These are phyloP conservation scores for Chironomus striatipennis DNA, from an alignment of 1,140 invertebrate genomes.

Conservation along the genomic window DNA sequence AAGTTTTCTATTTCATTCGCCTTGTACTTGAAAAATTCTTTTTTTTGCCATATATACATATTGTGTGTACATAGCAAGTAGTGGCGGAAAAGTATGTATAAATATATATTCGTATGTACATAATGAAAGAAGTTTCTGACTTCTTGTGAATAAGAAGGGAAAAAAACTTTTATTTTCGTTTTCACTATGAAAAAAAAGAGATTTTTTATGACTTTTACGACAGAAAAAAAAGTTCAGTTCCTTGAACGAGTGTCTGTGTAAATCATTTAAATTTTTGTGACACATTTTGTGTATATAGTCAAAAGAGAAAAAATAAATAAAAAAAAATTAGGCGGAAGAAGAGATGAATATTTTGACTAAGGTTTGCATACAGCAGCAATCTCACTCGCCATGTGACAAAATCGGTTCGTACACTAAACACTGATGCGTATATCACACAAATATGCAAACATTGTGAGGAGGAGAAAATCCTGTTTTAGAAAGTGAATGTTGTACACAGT, in stretches of 20 bases:
- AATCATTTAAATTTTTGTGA: slow-evolving; percentile 3
- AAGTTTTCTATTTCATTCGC: slow-evolving; percentile 24
- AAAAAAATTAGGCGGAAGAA: neutral
- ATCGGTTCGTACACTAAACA: no score
- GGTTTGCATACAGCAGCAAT: no score
- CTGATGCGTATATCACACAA: no score
- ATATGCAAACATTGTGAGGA: neutral
- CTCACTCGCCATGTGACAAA: no score
- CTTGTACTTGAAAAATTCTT: slow-evolving; percentile 22
- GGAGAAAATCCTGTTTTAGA: slow-evolving; percentile 12
- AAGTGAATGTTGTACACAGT: neutral
- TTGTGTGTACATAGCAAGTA: slow-evolving; percentile 6
- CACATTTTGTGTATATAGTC: neutral
- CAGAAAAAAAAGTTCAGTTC: neutral
- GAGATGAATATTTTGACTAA: no score
- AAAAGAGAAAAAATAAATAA: neutral
- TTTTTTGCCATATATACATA: neutral
- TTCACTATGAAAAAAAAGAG: neutral
- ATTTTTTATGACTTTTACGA: neutral
- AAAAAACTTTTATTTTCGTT: slow-evolving; percentile 10
- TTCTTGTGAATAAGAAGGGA: neutral
- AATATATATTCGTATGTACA: no score
- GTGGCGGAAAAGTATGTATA: neutral
- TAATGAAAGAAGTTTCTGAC: neutral
- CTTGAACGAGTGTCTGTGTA: neutral